Base-by-base conservation (phyloP, 2,888 invertebrate genomes). In the Chrysolina oricalcia region DNA sequence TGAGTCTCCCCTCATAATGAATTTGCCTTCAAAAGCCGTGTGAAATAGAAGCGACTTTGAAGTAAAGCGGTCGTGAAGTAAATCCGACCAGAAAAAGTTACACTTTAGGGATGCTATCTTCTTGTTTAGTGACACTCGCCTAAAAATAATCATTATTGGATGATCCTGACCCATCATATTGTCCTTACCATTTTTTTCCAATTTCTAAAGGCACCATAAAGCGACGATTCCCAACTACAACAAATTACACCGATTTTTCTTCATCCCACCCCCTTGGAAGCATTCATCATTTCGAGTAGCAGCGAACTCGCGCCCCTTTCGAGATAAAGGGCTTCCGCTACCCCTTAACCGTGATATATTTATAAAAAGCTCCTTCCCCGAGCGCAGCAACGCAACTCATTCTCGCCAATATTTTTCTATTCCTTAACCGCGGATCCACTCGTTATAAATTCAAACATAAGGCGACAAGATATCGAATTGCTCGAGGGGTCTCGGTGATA, bases 291-390 rank as follows among this genome's bases (percentile, higher is more conserved):
- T 27, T 59, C 59, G 59, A 59, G 35, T 27, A 59, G 59, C 8
- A 59, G 59, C 35, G 59, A 59, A 27, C 59, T 59, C 59, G 59
- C 59, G 59, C 59, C 59, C 59, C 59, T 59, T 59, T 35, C 35
- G 35, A 59, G 59, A 59, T 59, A 59, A 27, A 59, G 59, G 59
- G 59, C 59, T 59, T 59, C 59, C 59, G 59, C 59, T 35, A 59
- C 27, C 59, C 59, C 59, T 59, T 59, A 59, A 59, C 59, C 35
- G 59, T 59, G 59, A 59, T 35, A 59, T 59, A 59, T 59, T 59
- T 59, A 59, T 59, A 59, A 59, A 59, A 59, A 59, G 23, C 35
- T 35, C 59, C 59, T 59, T 59, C 59, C 56, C 35, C 59, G 8
- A 35, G 53, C 21, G 11, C 53, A 13, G 35, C 15, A 59, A 59